phyloP scores from a whole-genome alignment of 2,797 vertebrate species.

The Crenuchus spilurus region DNA sequence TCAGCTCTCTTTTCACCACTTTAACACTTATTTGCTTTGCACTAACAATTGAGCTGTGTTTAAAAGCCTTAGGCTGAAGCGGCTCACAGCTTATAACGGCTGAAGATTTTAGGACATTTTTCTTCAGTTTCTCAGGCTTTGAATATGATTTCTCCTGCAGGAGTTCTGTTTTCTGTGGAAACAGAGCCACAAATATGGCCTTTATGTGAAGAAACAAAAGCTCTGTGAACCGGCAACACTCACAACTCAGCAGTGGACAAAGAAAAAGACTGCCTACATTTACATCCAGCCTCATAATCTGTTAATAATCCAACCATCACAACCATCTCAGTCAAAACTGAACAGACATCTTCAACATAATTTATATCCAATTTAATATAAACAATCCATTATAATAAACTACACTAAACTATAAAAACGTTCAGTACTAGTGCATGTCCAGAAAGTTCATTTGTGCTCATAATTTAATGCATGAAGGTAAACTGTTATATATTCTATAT shows the following conservation, averaged over 20 bases:
- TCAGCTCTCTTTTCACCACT: conserved; percentile 14
- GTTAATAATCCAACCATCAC: too few species aligned
- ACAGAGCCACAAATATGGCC: conserved; percentile 28
- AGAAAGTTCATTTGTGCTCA: too few species aligned
- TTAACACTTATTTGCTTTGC: not conserved
- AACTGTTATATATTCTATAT: too few species aligned
- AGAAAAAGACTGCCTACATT: too few species aligned
- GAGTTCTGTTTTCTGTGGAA: conserved; percentile 54
- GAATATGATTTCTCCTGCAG: conserved; percentile 56
- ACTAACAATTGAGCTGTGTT: conserved; percentile 11
- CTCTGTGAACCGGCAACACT: not conserved
- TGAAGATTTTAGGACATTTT: conserved; percentile 28
- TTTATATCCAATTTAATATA: too few species aligned
- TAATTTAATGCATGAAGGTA: too few species aligned
- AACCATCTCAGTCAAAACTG: too few species aligned
- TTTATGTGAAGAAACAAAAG: conserved; percentile 58
- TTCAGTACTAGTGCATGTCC: too few species aligned
- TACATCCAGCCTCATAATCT: too few species aligned
- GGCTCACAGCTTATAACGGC: conserved; percentile 18
- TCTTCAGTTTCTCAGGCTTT: conserved; percentile 53
- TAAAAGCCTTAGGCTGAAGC: conserved; percentile 20
- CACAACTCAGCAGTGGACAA: conserved; percentile 7
- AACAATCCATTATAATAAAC: too few species aligned
- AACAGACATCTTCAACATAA: too few species aligned
- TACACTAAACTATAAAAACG: too few species aligned